Evolutionary conservation across 2,797 vertebrate genomes (phyloP).

Genomic region (Pelodytes ibericus): DNA sequence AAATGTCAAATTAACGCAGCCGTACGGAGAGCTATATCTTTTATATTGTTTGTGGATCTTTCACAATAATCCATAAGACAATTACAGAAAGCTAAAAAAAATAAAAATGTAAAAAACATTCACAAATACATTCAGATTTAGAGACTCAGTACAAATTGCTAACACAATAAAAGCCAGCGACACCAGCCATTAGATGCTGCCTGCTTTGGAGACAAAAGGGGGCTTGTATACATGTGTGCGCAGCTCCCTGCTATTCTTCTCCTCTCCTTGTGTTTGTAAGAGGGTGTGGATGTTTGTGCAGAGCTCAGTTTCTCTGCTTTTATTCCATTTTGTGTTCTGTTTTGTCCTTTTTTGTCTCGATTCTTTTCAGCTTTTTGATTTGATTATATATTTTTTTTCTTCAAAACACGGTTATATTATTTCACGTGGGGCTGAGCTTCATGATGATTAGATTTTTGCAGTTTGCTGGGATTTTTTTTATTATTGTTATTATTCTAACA

Average conservation of each 20-base stretch:
- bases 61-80: not conserved
- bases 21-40: slow-evolving; percentile 23
- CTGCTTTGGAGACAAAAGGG: slow-evolving; percentile 40
- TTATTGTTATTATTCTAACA: slow-evolving; percentile 58
- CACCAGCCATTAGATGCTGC: slow-evolving; percentile 33
- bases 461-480: too few relatives aligned
- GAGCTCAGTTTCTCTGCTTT: slow-evolving; percentile 27
- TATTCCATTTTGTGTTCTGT: slow-evolving; percentile 7
- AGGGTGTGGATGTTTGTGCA: slow-evolving; percentile 46
- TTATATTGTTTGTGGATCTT: slow-evolving; percentile 7
- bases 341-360: not conserved
- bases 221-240: slow-evolving; percentile 23
- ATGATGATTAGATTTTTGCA: not conserved
- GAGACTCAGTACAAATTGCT: slow-evolving; percentile 33
- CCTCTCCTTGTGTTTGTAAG: slow-evolving; percentile 14
- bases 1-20: slow-evolving; percentile 24
- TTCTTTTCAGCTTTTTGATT: slow-evolving; percentile 19
- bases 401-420: slow-evolving; percentile 13
- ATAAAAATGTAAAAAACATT: too few relatives aligned
- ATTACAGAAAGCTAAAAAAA: slow-evolving; percentile 1
- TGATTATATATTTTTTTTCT: slow-evolving; percentile 10
- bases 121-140: slow-evolving; percentile 25
- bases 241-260: slow-evolving; percentile 7
- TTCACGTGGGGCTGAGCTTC: slow-evolving; percentile 1
- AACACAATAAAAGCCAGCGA: slow-evolving; percentile 32